Conservation (phyloP, 1,140 invertebrate species). For the Heliconius congener region DNA sequence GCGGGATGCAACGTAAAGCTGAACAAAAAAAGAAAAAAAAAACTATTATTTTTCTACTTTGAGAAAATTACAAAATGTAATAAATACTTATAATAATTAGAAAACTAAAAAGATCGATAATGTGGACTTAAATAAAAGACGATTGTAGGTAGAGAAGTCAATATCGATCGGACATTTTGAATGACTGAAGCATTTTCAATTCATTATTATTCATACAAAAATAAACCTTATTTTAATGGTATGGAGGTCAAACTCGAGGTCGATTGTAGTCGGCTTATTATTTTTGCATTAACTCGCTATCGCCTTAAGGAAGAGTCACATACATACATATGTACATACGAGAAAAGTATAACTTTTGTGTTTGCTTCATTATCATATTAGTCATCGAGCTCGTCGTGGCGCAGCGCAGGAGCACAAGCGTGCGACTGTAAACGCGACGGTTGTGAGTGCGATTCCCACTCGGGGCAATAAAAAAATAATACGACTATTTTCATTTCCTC, state of each 20-base stretch:
- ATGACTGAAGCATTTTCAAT: constrained; percentile 19
- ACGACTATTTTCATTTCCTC: too few species aligned
- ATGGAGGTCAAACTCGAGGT: not conserved
- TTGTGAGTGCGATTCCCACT: too few species aligned
- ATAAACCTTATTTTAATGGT: not conserved
- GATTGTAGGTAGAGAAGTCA: constrained; percentile 13
- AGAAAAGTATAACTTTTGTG: not conserved
- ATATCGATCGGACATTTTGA: constrained; percentile 28
- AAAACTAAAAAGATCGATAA: constrained; percentile 9
- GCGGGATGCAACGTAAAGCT: too few species aligned
- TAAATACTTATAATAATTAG: not conserved
- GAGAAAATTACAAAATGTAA: not conserved
- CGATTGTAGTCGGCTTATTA: not conserved
- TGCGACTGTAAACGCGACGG: too few species aligned
- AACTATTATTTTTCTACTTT: too few species aligned
- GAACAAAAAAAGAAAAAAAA: too few species aligned
- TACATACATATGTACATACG: not conserved
- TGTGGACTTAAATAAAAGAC: constrained; percentile 10
- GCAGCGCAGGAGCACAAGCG: too few species aligned
- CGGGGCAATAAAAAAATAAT: too few species aligned
- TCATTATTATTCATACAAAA: not conserved
- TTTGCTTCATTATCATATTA: too few species aligned
- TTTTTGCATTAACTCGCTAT: not conserved
- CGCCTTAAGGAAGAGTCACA: not conserved
- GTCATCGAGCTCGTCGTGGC: too few species aligned